These are phyloP conservation scores for Lerema accius DNA, from an alignment of 1,140 invertebrate genomes.

Conservation along the genomic window DNA sequence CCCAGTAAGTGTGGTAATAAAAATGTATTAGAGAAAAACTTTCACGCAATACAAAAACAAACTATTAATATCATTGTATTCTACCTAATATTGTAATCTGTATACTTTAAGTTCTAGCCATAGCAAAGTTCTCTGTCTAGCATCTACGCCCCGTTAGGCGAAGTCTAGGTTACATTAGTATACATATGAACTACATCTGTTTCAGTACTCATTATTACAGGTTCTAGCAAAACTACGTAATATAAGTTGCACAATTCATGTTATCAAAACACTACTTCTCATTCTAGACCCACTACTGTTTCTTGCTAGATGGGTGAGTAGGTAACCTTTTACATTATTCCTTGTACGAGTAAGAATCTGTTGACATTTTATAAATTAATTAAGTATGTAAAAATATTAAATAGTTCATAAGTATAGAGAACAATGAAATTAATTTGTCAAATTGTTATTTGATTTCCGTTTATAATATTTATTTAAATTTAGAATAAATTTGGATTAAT, in stretches of 20 bases:
- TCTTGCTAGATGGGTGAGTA: conserved; percentile 57
- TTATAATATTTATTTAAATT: conserved; percentile 28
- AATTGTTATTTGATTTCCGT: conserved; percentile 17
- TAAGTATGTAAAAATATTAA: conserved; percentile 20
- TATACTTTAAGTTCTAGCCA: conserved; percentile 43
- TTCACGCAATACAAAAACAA: conserved; percentile 29
- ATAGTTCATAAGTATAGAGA: conserved; percentile 32
- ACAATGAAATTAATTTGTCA: conserved; percentile 25
- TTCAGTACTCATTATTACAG: conserved; percentile 53
- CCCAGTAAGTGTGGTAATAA: conserved; percentile 26
- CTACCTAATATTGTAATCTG: conserved; percentile 48
- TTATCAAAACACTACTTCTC: conserved; percentile 64
- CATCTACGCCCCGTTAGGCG: conserved; percentile 80
- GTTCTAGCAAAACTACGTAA: conserved; percentile 73
- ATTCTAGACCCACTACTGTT: conserved; percentile 70
- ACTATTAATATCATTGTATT: conserved; percentile 35
- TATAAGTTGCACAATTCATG: conserved; percentile 60
- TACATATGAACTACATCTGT: conserved; percentile 37
- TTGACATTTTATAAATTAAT: conserved; percentile 53
- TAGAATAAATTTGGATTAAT: conserved; percentile 24
- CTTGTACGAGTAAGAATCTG: conserved; percentile 66
- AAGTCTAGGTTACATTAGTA: conserved; percentile 65
- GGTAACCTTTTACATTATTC: conserved; percentile 60
- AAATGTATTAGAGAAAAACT: conserved; percentile 31
- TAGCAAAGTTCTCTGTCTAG: conserved; percentile 72